Evolutionary conservation across 2,888 invertebrate species (phyloP).

Genomic region (Carterocephalus palaemon): DNA sequence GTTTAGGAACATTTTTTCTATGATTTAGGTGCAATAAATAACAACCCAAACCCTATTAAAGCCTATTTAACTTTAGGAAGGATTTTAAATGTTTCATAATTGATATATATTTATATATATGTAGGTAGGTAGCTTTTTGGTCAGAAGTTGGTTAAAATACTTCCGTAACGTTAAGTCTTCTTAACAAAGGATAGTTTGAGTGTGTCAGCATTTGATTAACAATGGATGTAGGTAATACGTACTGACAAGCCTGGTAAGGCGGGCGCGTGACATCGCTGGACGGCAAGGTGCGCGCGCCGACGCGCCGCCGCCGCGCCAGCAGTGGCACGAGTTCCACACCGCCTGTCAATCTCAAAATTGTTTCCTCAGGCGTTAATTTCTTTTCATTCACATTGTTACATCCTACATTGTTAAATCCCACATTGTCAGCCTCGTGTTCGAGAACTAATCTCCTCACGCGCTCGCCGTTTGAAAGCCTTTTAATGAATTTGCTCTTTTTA

Average conservation of each 20-base stretch:
- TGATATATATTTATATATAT: too few relatives aligned
- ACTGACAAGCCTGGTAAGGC: conserved; percentile 67
- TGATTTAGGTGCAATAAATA: too few relatives aligned
- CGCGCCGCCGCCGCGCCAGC: conserved; percentile 81
- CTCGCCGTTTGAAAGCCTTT: conserved; percentile 57
- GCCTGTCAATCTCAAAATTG: conserved; percentile 73
- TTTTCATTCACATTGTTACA: conserved; percentile 38
- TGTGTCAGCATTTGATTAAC: conserved; percentile 24
- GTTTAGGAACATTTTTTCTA: too few relatives aligned
- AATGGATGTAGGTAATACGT: conserved; percentile 42
- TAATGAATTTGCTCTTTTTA: conserved; percentile 56
- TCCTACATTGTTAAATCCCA: conserved; percentile 5
- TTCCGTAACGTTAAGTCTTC: too few relatives aligned
- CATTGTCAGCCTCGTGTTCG: conserved; percentile 39
- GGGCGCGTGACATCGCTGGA: conserved; percentile 71
- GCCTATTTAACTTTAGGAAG: too few relatives aligned
- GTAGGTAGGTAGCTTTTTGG: too few relatives aligned
- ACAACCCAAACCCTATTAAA: too few relatives aligned
- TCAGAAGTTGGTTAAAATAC: too few relatives aligned
- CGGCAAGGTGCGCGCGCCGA: conserved; percentile 68
- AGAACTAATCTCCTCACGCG: conserved; percentile 46
- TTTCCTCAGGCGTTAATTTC: conserved; percentile 61
- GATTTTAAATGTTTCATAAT: too few relatives aligned
- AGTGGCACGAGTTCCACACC: conserved; percentile 88
- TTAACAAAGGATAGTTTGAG: conserved; percentile 34